Conservation (phyloP, 2,797 vertebrate genomes). For the Protosalanx chinensis region DNA sequence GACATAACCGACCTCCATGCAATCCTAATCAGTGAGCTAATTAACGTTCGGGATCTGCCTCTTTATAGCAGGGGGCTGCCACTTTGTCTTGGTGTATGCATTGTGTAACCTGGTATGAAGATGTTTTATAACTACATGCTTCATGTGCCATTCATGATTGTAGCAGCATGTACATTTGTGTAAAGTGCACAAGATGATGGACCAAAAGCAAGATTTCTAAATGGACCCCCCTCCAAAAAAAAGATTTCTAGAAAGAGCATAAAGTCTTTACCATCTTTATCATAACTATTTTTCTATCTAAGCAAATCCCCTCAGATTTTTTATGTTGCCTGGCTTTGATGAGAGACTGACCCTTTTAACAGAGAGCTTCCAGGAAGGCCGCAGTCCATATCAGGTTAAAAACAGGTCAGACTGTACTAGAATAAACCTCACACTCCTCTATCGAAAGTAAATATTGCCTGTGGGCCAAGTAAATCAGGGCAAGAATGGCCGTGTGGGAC, state of each 20-base stretch:
- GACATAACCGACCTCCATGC: background rate
- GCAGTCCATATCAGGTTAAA: background rate
- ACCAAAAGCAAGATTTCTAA: too few relatives aligned
- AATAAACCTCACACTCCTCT: background rate
- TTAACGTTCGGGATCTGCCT: background rate
- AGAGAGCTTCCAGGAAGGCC: background rate
- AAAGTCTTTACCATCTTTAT: too few relatives aligned
- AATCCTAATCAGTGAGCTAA: constrained; percentile 4
- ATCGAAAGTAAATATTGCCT: constrained; percentile 21
- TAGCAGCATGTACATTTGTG: background rate
- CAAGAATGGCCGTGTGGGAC: constrained; percentile 4
- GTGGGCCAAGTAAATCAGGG: constrained; percentile 2
- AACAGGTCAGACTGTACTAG: constrained; percentile 4
- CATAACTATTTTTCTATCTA: too few relatives aligned
- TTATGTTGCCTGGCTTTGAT: too few relatives aligned
- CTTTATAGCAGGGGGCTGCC: background rate
- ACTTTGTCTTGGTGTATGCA: background rate
- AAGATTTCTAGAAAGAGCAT: too few relatives aligned
- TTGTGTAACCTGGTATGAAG: background rate
- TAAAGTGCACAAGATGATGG: too few relatives aligned
- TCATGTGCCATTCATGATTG: background rate
- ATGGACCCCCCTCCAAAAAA: too few relatives aligned
- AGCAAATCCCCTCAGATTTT: too few relatives aligned
- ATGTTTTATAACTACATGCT: background rate
- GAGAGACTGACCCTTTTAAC: background rate